Base-by-base conservation (phyloP, 2,113 vertebrate species). In the Naja naja region DNA sequence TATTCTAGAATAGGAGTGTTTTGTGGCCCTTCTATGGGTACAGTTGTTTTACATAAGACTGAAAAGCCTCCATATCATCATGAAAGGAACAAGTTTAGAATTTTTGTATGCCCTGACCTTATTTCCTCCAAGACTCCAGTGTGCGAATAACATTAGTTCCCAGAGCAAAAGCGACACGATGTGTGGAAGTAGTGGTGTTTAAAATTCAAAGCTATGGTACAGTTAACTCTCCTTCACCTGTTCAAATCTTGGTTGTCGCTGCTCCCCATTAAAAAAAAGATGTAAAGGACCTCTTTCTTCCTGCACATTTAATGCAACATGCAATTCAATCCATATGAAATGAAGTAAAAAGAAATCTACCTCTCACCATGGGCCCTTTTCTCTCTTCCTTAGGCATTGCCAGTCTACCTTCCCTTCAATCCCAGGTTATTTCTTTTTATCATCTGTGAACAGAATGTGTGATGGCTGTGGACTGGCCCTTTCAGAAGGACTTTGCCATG, bases 361-460 rank as follows among this genome's bases (percentile, higher is more conserved):
- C 45, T 56, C 43, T 91, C 52, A 58, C 27, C 22, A 2, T 60
- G 85, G 49, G 39, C 18, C 20, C 52, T 12, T 49, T 49, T 49
- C n/a, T 85, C 1, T 95, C 16, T n/a, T 16, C 87, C 3, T 86
- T 94, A 56, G 22, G 88, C 34, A 20, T 81, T 88, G 91, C 34
- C 49, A 22, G 53, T 69, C 34, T 93, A 4, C 22, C 81, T 91
- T 91, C 7, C n/a, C 86, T 93, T 94, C 5, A 11, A 25, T 90
- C 93, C 58, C 47, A 45, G 92, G 49, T 58, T 91, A 81, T 93
- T 2, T 3, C 3, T 8, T 94, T 94, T 12, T 86, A 25, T 25
- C 25, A 94, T 93, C 94, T 92, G 30, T n/a, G 53, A 34, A 10
- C 89, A 56, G 16, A 85, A 49, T 93, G 94, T 90, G 93, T 5